Evolutionary conservation across 2,888 invertebrate genomes (phyloP), one percentile per base, ranked within the genome.

Genomic region (Megaustenia siamemsis): DNA sequence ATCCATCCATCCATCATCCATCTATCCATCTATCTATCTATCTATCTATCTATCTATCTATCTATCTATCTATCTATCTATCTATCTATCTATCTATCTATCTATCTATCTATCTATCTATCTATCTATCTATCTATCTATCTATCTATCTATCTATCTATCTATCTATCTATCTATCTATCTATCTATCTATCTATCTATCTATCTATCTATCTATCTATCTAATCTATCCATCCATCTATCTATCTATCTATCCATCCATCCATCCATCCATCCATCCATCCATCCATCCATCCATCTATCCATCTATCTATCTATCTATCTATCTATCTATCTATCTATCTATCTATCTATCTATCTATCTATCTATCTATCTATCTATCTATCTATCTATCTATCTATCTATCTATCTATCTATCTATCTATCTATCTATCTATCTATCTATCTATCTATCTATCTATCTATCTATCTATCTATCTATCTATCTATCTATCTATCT

Each of bases 71-170:
- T 53, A 53, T 53, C 53, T 53, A 53, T 53, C 53, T 53, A 53
- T 53, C 53, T 53, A 53, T 53, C 53, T 53, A 53, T 53, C 53
- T 53, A 53, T 53, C 21, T 53, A 53, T 53, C 53, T 53, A 53
- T 53, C 53, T 53, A 63, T 63, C 28, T 63, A 63, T 63, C 28
- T 63, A 63, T 63, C 28, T 63, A 63, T 63, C 28, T 63, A 63
- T 63, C 28, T 63, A 63, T n/a, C 28, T 63, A 63, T 63, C 28
- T 56, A 63, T 28, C 4, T 28, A 63, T 28, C 4, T 63, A 63
- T 63, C 28, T 32, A 63, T 32, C 28, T 63, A 32, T 32, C 6
- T 32, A 63, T 63, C 4, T 63, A 32, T 63, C 6, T 63, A 28
- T 63, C 4, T n/a, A 63, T 49, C 8, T 49, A 21, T 53, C 21